Evolutionary conservation across 2,113 vertebrate species (phyloP).

Genomic region (Lagopus leucura): DNA sequence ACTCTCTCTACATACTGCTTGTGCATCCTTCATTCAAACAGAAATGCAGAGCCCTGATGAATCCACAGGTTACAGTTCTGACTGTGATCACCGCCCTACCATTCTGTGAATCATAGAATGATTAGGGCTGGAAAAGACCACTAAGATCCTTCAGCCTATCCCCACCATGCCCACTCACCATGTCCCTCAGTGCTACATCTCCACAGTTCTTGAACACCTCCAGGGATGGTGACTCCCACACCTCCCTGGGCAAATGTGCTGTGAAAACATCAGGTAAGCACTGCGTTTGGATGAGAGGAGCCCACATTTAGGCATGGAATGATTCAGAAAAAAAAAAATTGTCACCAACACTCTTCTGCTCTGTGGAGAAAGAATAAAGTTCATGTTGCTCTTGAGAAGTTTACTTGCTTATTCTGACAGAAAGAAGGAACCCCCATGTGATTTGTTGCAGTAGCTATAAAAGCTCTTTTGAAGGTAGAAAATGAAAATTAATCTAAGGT

Average conservation of each 20-base stretch:
- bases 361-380: not conserved
- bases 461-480: not conserved
- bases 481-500: not conserved
- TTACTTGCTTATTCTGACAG: not conserved
- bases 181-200: no score
- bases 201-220: no score
- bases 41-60: not conserved
- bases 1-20: fast-evolving
- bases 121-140: no score
- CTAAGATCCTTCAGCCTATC: no score
- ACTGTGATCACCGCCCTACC: not conserved
- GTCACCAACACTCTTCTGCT: not conserved
- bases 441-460: not conserved
- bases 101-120: not conserved
- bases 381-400: not conserved
- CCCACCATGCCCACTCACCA: no score
- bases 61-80: fast-evolving
- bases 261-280: not conserved
- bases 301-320: not conserved
- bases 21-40: not conserved
- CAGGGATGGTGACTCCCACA: no score
- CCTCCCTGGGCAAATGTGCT: no score
- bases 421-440: not conserved
- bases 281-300: not conserved
- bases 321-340: not conserved